These are phyloP conservation scores for Morphnarchus princeps DNA, from an alignment of 2,113 vertebrate species.

Conservation along the genomic window DNA sequence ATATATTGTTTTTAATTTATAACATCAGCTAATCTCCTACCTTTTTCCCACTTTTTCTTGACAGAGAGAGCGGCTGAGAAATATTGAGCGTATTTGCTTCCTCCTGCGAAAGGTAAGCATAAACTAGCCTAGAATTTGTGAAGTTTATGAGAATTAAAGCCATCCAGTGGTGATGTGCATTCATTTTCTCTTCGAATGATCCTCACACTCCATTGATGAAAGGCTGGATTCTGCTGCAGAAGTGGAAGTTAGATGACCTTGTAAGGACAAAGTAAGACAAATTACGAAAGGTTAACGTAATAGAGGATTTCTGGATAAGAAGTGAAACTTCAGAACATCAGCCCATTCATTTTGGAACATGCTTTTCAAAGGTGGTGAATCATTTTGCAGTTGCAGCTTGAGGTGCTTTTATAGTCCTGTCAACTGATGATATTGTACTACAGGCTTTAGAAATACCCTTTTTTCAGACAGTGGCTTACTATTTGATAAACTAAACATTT, in stretches of 20 bases:
- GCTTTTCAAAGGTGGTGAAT: background rate
- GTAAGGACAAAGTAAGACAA: background rate
- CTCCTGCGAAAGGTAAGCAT: slow-evolving; percentile 90
- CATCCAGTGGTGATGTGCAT: background rate
- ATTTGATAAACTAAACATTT: background rate
- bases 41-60: background rate
- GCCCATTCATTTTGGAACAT: background rate
- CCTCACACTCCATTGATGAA: background rate
- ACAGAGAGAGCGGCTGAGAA: slow-evolving; percentile 92
- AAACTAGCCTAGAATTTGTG: background rate
- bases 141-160: background rate
- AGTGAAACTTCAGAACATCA: background rate
- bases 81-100: slow-evolving; percentile 97
- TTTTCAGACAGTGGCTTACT: background rate
- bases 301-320: background rate
- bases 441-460: background rate
- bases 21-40: background rate
- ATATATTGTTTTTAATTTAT: background rate
- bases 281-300: background rate
- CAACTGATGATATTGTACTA: background rate
- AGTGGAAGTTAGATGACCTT: background rate
- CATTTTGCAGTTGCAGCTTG: background rate
- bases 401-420: background rate
- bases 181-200: background rate
- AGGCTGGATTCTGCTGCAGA: background rate